A percentile compares a stretch with the other conserved stretches of the same genome.
These are phyloP conservation scores for Onychostruthus taczanowskii DNA, from an alignment of 2,113 vertebrate genomes.

Conservation along the genomic window DNA sequence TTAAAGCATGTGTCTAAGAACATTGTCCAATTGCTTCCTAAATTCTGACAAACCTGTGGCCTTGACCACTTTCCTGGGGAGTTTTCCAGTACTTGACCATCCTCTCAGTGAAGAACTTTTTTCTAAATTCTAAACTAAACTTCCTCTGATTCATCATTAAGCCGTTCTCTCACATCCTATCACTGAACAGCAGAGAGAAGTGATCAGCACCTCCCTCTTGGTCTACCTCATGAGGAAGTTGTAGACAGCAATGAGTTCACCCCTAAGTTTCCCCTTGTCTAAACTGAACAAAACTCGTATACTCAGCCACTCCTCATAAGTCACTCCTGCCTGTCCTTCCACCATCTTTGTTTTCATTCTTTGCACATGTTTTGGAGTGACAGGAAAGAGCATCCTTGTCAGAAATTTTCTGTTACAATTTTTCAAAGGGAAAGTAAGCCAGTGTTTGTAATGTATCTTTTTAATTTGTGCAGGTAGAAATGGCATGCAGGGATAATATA, in stretches of 20 bases:
- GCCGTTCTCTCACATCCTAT: neutral
- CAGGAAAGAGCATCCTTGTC: neutral
- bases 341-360: neutral
- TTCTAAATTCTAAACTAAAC: neutral
- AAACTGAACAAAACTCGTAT: neutral
- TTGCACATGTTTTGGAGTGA: neutral
- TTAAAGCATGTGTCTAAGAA: neutral
- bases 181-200: neutral
- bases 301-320: neutral
- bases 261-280: neutral
- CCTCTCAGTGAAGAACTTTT: neutral
- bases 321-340: neutral
- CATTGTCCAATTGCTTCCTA: neutral
- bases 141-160: neutral
- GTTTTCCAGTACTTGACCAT: neutral
- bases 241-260: neutral
- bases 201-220: neutral
- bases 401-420: neutral
- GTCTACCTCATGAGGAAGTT: neutral
- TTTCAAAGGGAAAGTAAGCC: neutral
- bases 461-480: neutral
- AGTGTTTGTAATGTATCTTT: neutral
- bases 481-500: neutral
- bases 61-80: neutral
- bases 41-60: neutral